A percentile compares a stretch with the other conserved stretches of the same genome.
Conservation (phyloP, 2,113 vertebrate genomes). For the Chloropsis cyanopogon region DNA sequence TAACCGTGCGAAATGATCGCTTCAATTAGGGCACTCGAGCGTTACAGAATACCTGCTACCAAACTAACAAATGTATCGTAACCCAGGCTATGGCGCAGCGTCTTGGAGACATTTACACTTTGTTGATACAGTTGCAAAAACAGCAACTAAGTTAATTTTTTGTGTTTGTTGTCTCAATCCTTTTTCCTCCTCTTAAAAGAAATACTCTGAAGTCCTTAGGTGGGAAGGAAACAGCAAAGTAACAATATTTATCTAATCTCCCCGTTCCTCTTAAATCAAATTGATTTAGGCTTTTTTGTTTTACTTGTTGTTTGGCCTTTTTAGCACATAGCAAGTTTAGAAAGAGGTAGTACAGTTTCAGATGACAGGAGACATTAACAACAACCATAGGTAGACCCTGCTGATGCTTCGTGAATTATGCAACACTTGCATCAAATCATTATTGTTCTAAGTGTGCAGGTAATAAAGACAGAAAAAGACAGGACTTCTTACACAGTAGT, state of each 20-base stretch:
- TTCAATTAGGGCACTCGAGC: no score
- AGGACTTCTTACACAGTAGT: background rate
- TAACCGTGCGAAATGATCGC: accelerated
- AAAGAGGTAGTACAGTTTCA: background rate
- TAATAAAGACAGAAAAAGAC: background rate
- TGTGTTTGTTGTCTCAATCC: background rate
- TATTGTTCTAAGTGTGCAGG: background rate
- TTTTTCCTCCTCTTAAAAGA: background rate
- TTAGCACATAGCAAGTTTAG: background rate
- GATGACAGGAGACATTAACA: background rate
- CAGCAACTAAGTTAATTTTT: background rate
- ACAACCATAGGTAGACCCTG: background rate
- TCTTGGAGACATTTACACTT: background rate
- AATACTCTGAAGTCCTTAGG: background rate
- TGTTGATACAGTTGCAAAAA: background rate
- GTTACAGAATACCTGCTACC: no score
- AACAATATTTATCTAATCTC: background rate
- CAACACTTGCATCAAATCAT: background rate
- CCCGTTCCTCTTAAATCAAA: background rate
- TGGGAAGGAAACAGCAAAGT: background rate
- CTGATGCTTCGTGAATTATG: background rate
- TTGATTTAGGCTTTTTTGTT: background rate
- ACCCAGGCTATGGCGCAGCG: accelerated
- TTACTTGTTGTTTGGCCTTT: background rate
- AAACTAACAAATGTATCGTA: accelerated